phyloP scores from a whole-genome alignment of 1,140 invertebrate genomes.

The Dinothrombium tinctorium region DNA sequence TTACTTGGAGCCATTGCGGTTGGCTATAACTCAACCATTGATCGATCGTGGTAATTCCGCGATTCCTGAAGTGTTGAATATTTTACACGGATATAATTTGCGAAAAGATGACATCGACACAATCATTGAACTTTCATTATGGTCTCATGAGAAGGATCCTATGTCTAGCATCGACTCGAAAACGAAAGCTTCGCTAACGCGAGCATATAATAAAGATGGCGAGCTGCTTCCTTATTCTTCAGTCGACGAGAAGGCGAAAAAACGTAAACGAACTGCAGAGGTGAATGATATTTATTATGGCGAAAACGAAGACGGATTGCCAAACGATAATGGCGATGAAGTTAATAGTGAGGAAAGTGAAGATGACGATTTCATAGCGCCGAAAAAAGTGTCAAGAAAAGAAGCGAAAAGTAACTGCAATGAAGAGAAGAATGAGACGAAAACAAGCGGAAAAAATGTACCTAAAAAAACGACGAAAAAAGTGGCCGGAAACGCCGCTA shows the following conservation, averaged over 20 bases:
- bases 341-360: conserved; percentile 7
- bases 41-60: conserved; percentile 13
- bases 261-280: not conserved
- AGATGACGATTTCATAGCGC: not conserved
- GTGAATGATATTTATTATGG: conserved; percentile 1
- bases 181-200: conserved; percentile 66
- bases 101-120: conserved; percentile 16
- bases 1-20: conserved; percentile 14
- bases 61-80: conserved; percentile 11
- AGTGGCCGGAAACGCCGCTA: too few species aligned
- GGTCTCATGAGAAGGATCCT: conserved; percentile 39
- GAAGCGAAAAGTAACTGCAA: conserved; percentile 1
- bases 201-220: conserved; percentile 61
- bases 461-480: not conserved
- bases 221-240: conserved; percentile 13
- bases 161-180: conserved; percentile 45
- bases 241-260: not conserved
- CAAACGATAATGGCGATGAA: conserved; percentile 5
- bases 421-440: conserved; percentile 20
- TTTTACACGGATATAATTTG: conserved; percentile 15
- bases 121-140: conserved; percentile 16
- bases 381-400: conserved; percentile 1
- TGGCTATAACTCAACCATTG: conserved; percentile 14
- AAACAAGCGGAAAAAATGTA: conserved; percentile 18
- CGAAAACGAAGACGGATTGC: conserved; percentile 2